Percentiles rank a stretch among this genome's conserved stretches.
Evolutionary conservation across 2,113 vertebrate genomes (phyloP).

Genomic region (Catharus fuscescens): DNA sequence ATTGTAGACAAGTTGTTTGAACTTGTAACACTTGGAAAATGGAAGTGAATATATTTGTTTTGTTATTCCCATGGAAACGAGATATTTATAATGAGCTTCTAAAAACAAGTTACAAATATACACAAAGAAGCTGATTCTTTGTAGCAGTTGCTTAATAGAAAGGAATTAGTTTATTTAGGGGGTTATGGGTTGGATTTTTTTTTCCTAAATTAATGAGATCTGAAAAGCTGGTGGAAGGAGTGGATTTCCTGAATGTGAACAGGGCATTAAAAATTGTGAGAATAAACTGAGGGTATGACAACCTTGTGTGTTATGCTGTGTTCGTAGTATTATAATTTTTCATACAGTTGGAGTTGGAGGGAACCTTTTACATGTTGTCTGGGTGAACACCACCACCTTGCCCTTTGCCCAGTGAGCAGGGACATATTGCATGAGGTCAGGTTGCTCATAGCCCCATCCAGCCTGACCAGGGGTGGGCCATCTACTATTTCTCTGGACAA

Average conservation of each 20-base stretch:
- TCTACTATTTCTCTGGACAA: background rate
- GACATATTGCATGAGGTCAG: background rate
- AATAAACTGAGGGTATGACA: background rate
- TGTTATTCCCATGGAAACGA: conserved; percentile 11
- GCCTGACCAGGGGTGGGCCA: background rate
- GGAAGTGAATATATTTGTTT: conserved; percentile 32
- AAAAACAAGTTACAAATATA: conserved; percentile 13
- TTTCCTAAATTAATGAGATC: background rate
- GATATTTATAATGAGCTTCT: conserved; percentile 27
- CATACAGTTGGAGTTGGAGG: background rate
- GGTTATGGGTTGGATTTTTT: fast-evolving
- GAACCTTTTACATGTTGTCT: background rate
- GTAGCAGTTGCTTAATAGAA: background rate
- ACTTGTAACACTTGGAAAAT: conserved; percentile 37
- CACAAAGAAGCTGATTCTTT: background rate
- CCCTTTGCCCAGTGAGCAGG: background rate
- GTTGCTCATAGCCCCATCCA: background rate
- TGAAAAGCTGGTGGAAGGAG: background rate
- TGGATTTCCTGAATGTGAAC: background rate
- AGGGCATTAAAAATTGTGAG: background rate
- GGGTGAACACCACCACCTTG: background rate
- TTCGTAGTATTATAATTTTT: background rate
- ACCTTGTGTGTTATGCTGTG: background rate
- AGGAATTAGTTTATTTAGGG: background rate
- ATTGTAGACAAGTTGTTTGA: conserved; percentile 25